These are phyloP conservation scores for Tenthredo amoena DNA, from an alignment of 2,888 invertebrate species.

Conservation along the genomic window DNA sequence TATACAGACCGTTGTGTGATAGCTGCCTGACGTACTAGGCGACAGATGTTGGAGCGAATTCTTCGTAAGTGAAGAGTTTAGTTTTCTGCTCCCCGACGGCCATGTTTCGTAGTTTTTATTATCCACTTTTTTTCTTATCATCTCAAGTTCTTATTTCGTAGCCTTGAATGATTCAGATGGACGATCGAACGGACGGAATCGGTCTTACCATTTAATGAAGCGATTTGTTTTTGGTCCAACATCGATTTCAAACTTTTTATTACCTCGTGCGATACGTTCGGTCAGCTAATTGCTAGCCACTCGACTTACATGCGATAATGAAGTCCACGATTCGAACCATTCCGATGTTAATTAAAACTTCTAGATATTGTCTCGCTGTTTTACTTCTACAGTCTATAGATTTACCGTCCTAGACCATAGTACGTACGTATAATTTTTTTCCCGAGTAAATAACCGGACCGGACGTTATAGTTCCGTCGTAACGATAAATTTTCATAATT, in stretches of 20 bases:
- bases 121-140: background rate
- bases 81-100: background rate
- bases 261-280: background rate
- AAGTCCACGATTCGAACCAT: background rate
- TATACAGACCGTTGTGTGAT: background rate
- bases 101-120: conserved; percentile 2
- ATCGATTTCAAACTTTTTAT: background rate
- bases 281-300: background rate
- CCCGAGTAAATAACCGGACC: background rate
- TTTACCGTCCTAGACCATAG: background rate
- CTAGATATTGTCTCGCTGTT: background rate
- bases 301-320: background rate
- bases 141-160: conserved; percentile 8
- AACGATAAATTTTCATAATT: conserved; percentile 37
- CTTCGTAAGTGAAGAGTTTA: conserved; percentile 21
- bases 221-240: conserved; percentile 6
- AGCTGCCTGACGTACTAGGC: background rate
- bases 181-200: background rate
- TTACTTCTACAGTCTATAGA: background rate
- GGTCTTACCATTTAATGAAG: conserved; percentile 1
- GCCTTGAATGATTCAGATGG: conserved; percentile 27
- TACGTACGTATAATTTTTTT: background rate
- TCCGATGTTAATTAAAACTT: background rate
- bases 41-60: conserved; percentile 35
- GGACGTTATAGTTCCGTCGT: conserved; percentile 42